These are phyloP conservation scores for Tapirus indicus DNA, from an alignment of 2,797 vertebrate species.

Conservation along the genomic window DNA sequence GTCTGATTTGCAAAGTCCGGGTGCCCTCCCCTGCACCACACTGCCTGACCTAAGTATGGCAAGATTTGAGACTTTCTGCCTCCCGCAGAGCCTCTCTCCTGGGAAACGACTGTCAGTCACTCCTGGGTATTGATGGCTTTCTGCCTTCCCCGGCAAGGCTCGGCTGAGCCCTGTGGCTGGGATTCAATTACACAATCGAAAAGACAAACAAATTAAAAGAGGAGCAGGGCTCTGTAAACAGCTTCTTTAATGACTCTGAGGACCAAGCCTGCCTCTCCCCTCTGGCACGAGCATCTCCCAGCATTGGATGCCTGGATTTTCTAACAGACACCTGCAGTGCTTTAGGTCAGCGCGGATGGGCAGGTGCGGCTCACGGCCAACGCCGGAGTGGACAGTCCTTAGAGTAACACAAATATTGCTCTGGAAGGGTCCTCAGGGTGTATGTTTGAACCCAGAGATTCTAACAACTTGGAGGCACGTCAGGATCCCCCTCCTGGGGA, in stretches of 20 bases:
- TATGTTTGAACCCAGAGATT: not conserved
- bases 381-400: not conserved
- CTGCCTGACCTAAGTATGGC: not conserved
- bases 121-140: conserved; percentile 8
- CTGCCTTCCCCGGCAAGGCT: conserved; percentile 46
- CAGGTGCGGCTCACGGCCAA: rapidly evolving
- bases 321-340: not conserved
- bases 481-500: not conserved
- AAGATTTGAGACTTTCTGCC: not conserved
- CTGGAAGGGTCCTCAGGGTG: not conserved
- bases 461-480: not conserved
- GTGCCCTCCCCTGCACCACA: rapidly evolving
- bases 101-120: not conserved
- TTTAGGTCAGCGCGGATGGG: not conserved
- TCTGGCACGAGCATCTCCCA: not conserved
- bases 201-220: conserved; percentile 75
- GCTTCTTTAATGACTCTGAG: conserved; percentile 59
- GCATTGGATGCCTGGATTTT: not conserved
- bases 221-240: conserved; percentile 53
- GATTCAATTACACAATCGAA: conserved; percentile 64
- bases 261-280: not conserved
- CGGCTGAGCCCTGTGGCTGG: not conserved
- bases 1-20: not conserved
- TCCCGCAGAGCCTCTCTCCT: not conserved
- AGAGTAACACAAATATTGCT: rapidly evolving